These are phyloP conservation scores for Macropis europaea DNA, from an alignment of 2,888 invertebrate genomes.

Conservation along the genomic window DNA sequence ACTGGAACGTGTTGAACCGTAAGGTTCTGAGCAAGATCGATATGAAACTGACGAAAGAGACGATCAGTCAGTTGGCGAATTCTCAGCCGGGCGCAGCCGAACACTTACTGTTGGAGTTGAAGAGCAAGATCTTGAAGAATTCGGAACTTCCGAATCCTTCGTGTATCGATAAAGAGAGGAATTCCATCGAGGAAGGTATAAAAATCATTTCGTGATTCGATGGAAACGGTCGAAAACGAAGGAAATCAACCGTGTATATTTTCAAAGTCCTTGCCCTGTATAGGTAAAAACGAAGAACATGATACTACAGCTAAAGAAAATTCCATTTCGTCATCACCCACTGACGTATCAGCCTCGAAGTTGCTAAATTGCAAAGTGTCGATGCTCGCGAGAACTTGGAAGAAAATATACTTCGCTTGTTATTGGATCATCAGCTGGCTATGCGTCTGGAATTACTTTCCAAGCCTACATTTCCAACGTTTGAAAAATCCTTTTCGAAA, in stretches of 20 bases:
- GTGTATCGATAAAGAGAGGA: neutral
- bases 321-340: neutral
- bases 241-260: neutral
- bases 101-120: constrained; percentile 75
- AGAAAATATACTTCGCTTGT: neutral
- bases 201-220: neutral
- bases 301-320: neutral
- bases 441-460: constrained; percentile 30
- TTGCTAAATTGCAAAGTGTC: neutral
- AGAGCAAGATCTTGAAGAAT: constrained; percentile 25
- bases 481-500: neutral
- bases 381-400: neutral
- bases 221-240: neutral
- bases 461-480: neutral
- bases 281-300: constrained; percentile 1
- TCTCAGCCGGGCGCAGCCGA: constrained; percentile 83
- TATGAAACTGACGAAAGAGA: constrained; percentile 81
- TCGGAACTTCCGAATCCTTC: neutral
- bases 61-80: constrained; percentile 83
- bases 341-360: neutral
- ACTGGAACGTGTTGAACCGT: constrained; percentile 88
- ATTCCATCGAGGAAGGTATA: constrained; percentile 4
- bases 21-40: constrained; percentile 85
- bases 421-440: constrained; percentile 31
- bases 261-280: neutral